phyloP scores from a whole-genome alignment of 2,888 invertebrate species.

The Phrixothrix hirtus region DNA sequence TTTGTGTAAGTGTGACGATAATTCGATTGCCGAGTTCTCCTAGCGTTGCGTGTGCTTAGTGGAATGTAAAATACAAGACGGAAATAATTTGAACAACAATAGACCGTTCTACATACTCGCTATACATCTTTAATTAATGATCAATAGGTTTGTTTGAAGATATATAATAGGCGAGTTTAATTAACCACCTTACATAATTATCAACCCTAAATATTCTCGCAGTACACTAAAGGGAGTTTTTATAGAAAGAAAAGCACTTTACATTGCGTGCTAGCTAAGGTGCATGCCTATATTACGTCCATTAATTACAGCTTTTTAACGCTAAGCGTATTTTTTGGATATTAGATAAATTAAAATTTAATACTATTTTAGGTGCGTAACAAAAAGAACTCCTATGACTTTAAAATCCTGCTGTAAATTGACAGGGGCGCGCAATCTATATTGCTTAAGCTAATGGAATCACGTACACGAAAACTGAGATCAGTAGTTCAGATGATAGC shows the following conservation, averaged over 20 bases:
- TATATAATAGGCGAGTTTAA: not conserved
- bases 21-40: slow-evolving; percentile 22
- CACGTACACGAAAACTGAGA: slow-evolving; percentile 37
- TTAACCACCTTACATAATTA: not conserved
- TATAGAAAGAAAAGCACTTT: too few relatives aligned
- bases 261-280: too few relatives aligned
- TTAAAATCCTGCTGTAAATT: slow-evolving; percentile 26
- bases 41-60: slow-evolving; percentile 15
- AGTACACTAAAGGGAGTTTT: too few relatives aligned
- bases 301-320: too few relatives aligned
- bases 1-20: slow-evolving; percentile 24
- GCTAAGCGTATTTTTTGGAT: too few relatives aligned
- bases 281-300: too few relatives aligned
- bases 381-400: slow-evolving; percentile 11
- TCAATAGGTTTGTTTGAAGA: slow-evolving; percentile 1
- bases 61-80: slow-evolving; percentile 20
- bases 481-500: slow-evolving; percentile 34
- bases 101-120: slow-evolving; percentile 7
- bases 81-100: slow-evolving; percentile 17
- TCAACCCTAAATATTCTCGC: too few relatives aligned
- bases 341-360: slow-evolving; percentile 15
- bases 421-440: slow-evolving; percentile 30
- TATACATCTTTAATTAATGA: slow-evolving; percentile 4
- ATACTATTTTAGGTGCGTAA: too few relatives aligned
- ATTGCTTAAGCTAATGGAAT: slow-evolving; percentile 39